Conservation (phyloP, 2,888 invertebrate species). For the Lycophotia porphyrea region DNA sequence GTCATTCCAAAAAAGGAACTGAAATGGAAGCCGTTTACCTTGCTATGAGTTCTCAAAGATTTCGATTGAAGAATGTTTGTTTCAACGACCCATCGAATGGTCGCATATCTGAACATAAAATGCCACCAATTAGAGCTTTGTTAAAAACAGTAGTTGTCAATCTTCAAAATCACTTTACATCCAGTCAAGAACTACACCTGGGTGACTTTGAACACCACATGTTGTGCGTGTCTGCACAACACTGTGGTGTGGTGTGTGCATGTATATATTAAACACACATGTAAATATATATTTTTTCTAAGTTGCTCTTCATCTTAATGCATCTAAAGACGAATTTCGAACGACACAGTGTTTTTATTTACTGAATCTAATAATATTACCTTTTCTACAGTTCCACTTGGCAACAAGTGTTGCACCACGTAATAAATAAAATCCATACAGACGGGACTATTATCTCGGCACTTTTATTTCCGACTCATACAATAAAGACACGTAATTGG, state of each 20-base stretch:
- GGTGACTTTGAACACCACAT: no score
- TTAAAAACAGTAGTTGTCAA: constrained; percentile 52
- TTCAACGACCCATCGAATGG: constrained; percentile 38
- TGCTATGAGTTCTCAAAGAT: constrained; percentile 50
- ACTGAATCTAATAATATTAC: neutral
- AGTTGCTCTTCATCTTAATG: neutral
- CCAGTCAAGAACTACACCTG: constrained; percentile 52
- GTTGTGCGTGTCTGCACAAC: no score
- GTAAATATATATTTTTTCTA: no score
- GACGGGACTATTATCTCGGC: constrained; percentile 14
- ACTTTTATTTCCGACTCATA: constrained; percentile 41
- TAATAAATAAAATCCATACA: constrained; percentile 43
- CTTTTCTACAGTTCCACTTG: neutral
- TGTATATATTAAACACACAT: no score
- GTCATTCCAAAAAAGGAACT: constrained; percentile 48
- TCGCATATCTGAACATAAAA: constrained; percentile 39
- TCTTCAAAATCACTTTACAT: constrained; percentile 54
- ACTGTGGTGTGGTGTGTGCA: no score
- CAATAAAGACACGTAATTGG: constrained; percentile 29
- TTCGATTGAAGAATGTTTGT: constrained; percentile 55
- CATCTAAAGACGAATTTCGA: constrained; percentile 21
- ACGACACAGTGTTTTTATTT: constrained; percentile 7
- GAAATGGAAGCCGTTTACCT: constrained; percentile 59
- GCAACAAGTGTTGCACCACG: constrained; percentile 50
- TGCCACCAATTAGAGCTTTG: constrained; percentile 49